Evolutionary conservation across 2,113 vertebrate genomes (phyloP).

Genomic region (Mobula birostris): DNA sequence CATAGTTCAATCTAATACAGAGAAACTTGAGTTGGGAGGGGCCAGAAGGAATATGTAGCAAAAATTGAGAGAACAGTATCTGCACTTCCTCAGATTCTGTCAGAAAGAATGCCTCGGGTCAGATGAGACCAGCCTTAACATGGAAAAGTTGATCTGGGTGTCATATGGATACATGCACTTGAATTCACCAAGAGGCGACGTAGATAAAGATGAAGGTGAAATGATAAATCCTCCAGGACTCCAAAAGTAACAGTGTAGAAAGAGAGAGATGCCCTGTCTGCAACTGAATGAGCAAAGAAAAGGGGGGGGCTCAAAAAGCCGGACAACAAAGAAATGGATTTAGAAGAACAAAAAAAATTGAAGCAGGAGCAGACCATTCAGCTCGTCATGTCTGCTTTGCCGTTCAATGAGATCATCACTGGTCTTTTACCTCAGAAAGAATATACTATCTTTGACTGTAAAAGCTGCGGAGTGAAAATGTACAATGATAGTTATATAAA

Average conservation of each 20-base stretch:
- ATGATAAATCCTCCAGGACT: neutral
- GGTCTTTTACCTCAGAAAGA: neutral
- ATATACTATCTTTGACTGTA: neutral
- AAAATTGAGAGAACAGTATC: neutral
- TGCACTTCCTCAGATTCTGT: neutral
- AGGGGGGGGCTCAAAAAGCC: neutral
- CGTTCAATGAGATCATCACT: too few relatives aligned
- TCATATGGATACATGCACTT: neutral
- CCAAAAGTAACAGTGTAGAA: neutral
- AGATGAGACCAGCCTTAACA: too few relatives aligned
- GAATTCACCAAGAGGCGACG: neutral
- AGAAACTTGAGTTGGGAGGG: neutral
- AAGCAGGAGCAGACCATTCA: too few relatives aligned
- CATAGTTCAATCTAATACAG: neutral
- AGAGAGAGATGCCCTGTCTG: neutral
- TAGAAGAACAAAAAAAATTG: neutral
- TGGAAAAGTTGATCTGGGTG: too few relatives aligned
- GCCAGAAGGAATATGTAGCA: neutral
- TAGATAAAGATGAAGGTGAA: neutral
- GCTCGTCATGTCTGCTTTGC: too few relatives aligned
- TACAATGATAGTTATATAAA: neutral
- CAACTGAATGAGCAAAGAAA: neutral
- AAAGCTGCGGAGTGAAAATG: neutral
- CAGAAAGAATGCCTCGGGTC: too few relatives aligned
- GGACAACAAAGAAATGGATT: neutral